phyloP scores from a whole-genome alignment of 2,113 vertebrate species.

The Grallaria varia region DNA sequence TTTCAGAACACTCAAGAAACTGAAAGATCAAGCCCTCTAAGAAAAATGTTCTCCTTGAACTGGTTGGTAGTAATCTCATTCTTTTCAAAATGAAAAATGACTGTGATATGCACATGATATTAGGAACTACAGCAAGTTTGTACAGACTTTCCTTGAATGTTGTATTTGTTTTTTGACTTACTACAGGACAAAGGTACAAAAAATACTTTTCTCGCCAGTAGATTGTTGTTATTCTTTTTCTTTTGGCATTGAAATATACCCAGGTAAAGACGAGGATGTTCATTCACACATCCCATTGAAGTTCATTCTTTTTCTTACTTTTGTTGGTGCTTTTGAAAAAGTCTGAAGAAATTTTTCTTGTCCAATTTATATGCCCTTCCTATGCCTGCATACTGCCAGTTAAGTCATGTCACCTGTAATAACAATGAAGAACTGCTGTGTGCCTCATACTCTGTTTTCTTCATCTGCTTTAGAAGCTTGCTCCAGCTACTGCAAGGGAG shows the following conservation, averaged over 20 bases:
- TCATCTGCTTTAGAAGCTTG: constrained; percentile 49
- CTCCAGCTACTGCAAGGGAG: constrained; percentile 70
- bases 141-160: not conserved
- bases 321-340: constrained; percentile 48
- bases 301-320: constrained; percentile 59
- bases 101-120: not conserved
- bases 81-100: constrained; percentile 49
- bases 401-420: constrained; percentile 86
- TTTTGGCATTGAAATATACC: constrained; percentile 22
- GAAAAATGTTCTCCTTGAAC: constrained; percentile 29
- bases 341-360: constrained; percentile 62
- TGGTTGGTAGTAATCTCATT: not conserved
- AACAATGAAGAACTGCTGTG: constrained; percentile 89
- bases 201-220: not conserved
- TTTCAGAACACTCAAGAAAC: not conserved
- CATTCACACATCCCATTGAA: constrained; percentile 21
- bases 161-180: not conserved
- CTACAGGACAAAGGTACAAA: constrained; percentile 5
- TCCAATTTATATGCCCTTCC: constrained; percentile 71
- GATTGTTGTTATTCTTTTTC: not conserved
- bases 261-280: constrained; percentile 45
- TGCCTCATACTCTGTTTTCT: constrained; percentile 63
- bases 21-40: not conserved
- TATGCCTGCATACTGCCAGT: constrained; percentile 70
- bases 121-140: not conserved